Percentiles rank a stretch among this genome's conserved stretches.
These are phyloP conservation scores for Cervus canadensis DNA, from an alignment of 2,113 vertebrate species.

Conservation along the genomic window DNA sequence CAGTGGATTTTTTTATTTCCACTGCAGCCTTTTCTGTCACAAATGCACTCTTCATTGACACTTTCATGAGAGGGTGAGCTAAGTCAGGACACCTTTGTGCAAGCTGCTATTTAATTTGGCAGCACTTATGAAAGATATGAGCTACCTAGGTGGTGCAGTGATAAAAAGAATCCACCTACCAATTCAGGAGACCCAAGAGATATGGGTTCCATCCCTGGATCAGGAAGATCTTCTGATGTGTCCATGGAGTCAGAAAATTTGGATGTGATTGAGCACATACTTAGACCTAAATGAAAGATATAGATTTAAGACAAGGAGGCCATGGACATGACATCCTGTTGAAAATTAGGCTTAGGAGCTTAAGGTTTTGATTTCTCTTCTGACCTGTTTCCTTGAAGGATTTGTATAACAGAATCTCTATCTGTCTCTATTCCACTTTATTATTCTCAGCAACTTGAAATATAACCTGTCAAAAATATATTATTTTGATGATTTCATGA, in stretches of 20 bases:
- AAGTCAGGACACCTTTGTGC: neutral
- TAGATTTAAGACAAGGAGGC: neutral
- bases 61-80: neutral
- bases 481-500: neutral
- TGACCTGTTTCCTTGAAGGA: neutral
- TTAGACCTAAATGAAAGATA: neutral
- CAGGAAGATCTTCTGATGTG: neutral
- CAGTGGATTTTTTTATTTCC: neutral
- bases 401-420: neutral
- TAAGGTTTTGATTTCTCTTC: neutral
- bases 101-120: neutral
- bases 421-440: neutral
- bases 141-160: neutral
- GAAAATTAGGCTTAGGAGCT: neutral
- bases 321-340: neutral
- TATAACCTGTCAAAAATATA: constrained; percentile 7
- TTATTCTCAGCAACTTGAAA: neutral
- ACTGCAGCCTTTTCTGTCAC: neutral
- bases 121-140: neutral
- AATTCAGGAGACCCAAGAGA: neutral
- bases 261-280: neutral
- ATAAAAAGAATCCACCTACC: neutral
- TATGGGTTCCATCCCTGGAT: neutral
- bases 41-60: neutral
- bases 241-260: neutral